Percentiles rank a stretch among this genome's conserved stretches.
phyloP scores from a whole-genome alignment of 2,888 invertebrate genomes.

The Athrips mouffetella region DNA sequence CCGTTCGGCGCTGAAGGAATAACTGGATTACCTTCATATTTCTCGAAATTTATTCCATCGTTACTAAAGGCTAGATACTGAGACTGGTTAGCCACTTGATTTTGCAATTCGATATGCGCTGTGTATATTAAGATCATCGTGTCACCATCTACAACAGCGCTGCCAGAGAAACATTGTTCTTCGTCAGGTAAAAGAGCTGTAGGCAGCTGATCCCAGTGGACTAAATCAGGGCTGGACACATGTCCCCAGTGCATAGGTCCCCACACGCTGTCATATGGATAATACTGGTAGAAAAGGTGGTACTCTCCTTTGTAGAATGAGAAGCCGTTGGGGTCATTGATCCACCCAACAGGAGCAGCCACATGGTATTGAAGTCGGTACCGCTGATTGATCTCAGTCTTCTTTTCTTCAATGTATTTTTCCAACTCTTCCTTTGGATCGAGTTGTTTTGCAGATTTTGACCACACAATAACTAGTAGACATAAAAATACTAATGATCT shows the following conservation, averaged over 20 bases:
- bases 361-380: slow-evolving; percentile 62
- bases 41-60: slow-evolving; percentile 60
- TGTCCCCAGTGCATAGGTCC: slow-evolving; percentile 79
- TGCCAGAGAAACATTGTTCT: slow-evolving; percentile 70
- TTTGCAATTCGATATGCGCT: slow-evolving; percentile 41
- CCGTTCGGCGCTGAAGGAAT: slow-evolving; percentile 50
- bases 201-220: slow-evolving; percentile 68
- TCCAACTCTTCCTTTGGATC: slow-evolving; percentile 43
- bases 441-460: slow-evolving; percentile 31
- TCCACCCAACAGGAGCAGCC: slow-evolving; percentile 71
- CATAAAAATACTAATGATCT: slow-evolving; percentile 26
- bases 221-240: slow-evolving; percentile 60
- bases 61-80: slow-evolving; percentile 63
- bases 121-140: slow-evolving; percentile 62
- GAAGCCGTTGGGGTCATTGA: slow-evolving; percentile 79
- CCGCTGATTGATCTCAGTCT: slow-evolving; percentile 49
- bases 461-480: slow-evolving; percentile 30
- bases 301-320: slow-evolving; percentile 69
- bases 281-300: slow-evolving; percentile 75
- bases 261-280: slow-evolving; percentile 66
- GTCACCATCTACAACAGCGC: slow-evolving; percentile 59
- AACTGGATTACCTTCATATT: slow-evolving; percentile 64
- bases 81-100: slow-evolving; percentile 51
- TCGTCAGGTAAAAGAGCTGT: slow-evolving; percentile 68
- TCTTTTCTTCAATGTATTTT: slow-evolving; percentile 52